Base-by-base conservation (phyloP, 1,140 invertebrate species). In the Euwallacea similis region DNA sequence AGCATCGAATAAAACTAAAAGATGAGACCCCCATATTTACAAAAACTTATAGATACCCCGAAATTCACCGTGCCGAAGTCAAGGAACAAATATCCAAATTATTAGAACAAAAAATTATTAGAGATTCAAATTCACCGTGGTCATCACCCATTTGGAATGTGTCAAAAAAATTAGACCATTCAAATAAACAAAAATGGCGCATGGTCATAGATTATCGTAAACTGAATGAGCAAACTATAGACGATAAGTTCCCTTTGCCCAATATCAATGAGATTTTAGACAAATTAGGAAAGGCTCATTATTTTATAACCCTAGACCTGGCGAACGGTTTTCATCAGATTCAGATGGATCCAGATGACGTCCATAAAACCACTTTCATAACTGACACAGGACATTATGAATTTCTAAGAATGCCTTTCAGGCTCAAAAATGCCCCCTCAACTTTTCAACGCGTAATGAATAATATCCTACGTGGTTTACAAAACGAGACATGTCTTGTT, bases 321-420 rank as follows among this genome's bases (percentile, higher is more conserved):
- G 58, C 64, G 3, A 42, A 15, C 9, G 50, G 62, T 1, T 71
- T 65, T 70, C 83, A 81, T 77, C 84, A 87, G 73, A 77, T 86
- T 33, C 58, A 71, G 59, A 59, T 71, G 41, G 41, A 66, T 11
- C 6, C 8, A 43, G 8, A 55, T n/a, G 69, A 71, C 33, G 66
- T 71, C 13, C 15, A 11, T 15, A 71, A 72, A 66, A 72, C 64
- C 11, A 63, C 63, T 9, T 72, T 66, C 16, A 55, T 44, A 7
- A 60, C 56, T 15, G 63, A 72, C 11, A 61, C n/a, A 13, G 64
- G 70, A 6, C 64, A 72, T 60, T 72, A 69, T 10, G 73, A 74
- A 73, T 74, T 66, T 58, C 33, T 11, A 13, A 50, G 69, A 43
- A 74, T 68, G 55, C 69, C 69, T 11, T 73, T 60, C 61, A 55